Evolutionary conservation across 2,888 invertebrate species (phyloP).

Genomic region (Diploptera punctata): DNA sequence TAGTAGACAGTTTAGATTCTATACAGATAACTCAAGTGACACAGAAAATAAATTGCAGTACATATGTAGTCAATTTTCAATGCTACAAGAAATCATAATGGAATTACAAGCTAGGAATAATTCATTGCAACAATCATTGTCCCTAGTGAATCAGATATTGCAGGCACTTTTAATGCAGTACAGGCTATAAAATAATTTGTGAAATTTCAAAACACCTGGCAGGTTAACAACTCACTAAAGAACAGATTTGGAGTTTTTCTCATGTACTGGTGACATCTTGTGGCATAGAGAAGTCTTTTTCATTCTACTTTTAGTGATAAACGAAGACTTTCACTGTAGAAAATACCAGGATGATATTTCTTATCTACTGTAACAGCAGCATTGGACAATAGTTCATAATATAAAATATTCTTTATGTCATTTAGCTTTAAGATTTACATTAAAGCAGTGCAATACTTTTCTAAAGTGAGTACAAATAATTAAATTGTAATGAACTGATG

Average conservation of each 20-base stretch:
- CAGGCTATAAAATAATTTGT: background rate
- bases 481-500: background rate
- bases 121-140: slow-evolving; percentile 4
- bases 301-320: background rate
- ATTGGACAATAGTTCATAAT: background rate
- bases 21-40: background rate
- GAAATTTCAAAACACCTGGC: slow-evolving; percentile 1
- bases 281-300: background rate
- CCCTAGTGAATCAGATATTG: background rate
- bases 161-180: background rate
- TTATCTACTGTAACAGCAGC: background rate
- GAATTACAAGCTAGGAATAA: background rate
- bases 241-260: background rate
- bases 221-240: background rate
- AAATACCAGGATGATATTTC: background rate
- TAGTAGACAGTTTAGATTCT: background rate
- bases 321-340: background rate
- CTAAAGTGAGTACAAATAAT: background rate
- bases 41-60: background rate
- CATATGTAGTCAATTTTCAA: background rate
- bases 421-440: background rate
- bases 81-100: background rate
- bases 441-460: background rate
- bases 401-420: background rate
- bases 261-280: background rate